Evolutionary conservation across 2,797 vertebrate species (phyloP), one percentile per base, ranked within the genome.

Genomic region (Adrianichthys oophorus): DNA sequence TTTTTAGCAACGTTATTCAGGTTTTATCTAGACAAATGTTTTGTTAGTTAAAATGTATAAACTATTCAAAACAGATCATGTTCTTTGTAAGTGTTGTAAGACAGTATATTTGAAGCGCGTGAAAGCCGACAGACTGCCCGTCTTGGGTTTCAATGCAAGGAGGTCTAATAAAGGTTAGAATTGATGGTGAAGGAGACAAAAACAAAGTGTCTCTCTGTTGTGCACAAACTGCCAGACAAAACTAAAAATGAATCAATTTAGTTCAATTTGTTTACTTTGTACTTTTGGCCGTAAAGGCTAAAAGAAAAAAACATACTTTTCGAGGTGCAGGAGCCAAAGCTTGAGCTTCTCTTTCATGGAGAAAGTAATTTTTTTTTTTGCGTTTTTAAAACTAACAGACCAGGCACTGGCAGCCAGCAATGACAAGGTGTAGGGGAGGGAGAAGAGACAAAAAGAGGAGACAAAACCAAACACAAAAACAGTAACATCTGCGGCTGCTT

Each of bases 401-500:
- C 85, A 91, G 92, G 86, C 85, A 60, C 86, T 89, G 90, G 87
- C 87, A 89, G 87, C 76, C 80, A 76, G 54, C n/a, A 26, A 79
- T 83, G 80, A 83, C 82, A 77, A 90, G 85, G 87, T 76, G 83
- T 72, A 61, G 62, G 67, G 56, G 74, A 54, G 71, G 78, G 70
- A 85, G 67, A 80, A 83, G 84, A 77, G 77, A 79, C 61, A 44
- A 70, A 65, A 62, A 17, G 54, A 77, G 57, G 74, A 81, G 78
- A 89, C 86, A 87, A 91, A 92, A 90, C 79, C 84, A 85, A 90
- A 86, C 72, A 86, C 78, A 89, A 87, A 90, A 89, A 85, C 83
- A 90, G 90, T 91, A 93, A 92, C 92, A 93, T 94, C 93, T 94
- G 92, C 94, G 94, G 93, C 86, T 87, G 89, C 89, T 90, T 92